Evolutionary conservation across 2,888 invertebrate species (phyloP), one percentile per base, ranked within the genome.

Genomic region (Cosmia trapezina): DNA sequence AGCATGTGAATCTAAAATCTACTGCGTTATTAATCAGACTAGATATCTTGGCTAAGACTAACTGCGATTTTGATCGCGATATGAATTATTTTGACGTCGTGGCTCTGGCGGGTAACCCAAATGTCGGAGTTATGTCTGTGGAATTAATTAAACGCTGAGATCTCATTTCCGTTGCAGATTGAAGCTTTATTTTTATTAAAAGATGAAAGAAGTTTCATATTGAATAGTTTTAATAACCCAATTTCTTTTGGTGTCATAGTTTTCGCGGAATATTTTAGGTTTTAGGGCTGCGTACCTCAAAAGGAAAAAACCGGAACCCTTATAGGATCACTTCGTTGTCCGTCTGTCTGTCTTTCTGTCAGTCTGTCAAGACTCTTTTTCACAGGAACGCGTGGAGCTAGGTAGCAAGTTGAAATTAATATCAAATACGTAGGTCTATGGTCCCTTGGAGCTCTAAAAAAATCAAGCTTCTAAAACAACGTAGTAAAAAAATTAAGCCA

Each of bases 81-180:
- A 54, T 78, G 66, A 84, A 62, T 72, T 65, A 83, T 78, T 64
- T 63, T 37, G 76, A 68, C 60, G n/a, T n/a, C 14, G 33, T 14
- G 22, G 22, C 14, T 45, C 14, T 8, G 19, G 33, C 71, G 59
- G 22, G 9, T 64, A 59, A 82, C 56, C 82, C 12, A 71, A 22
- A 82, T 78, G 28, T 41, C 19, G 2, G 2, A 74, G 51, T 62
- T 49, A 57, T 33, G 59, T 79, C 49, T 59, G 57, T 51, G 2
- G n/a, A 41, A 79, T 76, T 81, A 76, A 81, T 82, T 82, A 70
- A 72, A 73, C 47, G 67, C 3, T 14, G 12, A 72, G 59, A 72
- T 72, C 53, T 72, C 49, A 72, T 76, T 62, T 76, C 73, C 76
- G 79, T 28, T 59, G 59, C 7, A 53, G 41, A 72, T 63, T 22